Percentiles rank a stretch among this genome's conserved stretches.
Evolutionary conservation across 2,797 vertebrate species (phyloP).

Genomic region (Peromyscus melanophrys): DNA sequence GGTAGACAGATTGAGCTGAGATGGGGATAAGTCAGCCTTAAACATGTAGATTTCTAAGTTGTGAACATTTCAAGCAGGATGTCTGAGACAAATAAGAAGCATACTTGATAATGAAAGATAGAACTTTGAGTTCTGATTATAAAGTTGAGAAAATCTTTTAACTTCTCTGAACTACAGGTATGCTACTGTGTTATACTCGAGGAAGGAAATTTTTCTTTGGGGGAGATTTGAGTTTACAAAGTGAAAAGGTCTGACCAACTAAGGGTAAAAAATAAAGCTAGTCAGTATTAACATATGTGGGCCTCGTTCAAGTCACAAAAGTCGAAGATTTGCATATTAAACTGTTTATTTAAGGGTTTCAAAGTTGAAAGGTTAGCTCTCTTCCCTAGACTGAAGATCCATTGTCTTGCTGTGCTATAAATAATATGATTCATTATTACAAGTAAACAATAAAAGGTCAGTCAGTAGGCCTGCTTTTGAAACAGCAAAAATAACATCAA

Average conservation of each 20-base stretch:
- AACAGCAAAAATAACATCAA: constrained; percentile 23
- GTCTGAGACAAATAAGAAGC: background rate
- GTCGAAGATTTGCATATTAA: background rate
- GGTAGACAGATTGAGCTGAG: background rate
- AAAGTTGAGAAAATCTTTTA: background rate
- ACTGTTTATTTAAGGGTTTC: background rate
- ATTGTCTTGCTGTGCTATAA: background rate
- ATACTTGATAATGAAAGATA: background rate
- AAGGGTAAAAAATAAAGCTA: background rate
- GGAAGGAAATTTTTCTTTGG: background rate
- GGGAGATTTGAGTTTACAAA: background rate
- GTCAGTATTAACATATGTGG: background rate
- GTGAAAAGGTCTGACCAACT: background rate
- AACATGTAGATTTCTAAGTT: background rate
- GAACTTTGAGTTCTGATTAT: background rate
- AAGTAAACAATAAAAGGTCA: background rate
- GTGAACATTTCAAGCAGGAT: background rate
- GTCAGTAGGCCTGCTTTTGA: background rate
- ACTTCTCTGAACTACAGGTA: background rate
- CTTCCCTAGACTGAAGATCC: background rate
- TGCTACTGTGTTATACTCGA: background rate
- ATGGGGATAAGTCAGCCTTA: background rate
- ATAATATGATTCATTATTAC: constrained; percentile 12
- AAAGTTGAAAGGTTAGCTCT: background rate
- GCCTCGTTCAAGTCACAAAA: background rate